A percentile compares a stretch with the other conserved stretches of the same genome.
Conservation (phyloP, 2,113 vertebrate species). For the Plecturocebus donacophilus region DNA sequence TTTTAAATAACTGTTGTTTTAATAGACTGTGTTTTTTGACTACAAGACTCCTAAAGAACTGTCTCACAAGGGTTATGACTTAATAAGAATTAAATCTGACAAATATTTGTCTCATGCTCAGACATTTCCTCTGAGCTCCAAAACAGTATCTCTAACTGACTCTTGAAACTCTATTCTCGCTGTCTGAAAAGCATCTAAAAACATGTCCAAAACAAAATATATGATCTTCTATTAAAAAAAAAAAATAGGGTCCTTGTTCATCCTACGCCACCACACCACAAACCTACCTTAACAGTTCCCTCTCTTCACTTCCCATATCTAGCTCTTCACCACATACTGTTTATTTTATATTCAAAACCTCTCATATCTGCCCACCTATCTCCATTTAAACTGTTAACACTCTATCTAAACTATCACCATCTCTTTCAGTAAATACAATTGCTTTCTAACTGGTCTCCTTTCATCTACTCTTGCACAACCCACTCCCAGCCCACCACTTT, state of each 20-base stretch:
- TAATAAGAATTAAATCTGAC: constrained; percentile 20
- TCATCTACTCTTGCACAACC: not conserved
- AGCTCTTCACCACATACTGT: not conserved
- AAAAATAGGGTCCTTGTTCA: not conserved
- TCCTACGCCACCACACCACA: not conserved
- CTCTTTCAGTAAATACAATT: constrained; percentile 17
- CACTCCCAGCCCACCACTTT: not conserved
- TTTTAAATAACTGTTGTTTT: constrained; percentile 26
- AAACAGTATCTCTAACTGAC: not conserved
- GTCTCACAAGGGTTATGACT: not conserved
- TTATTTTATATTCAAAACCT: not conserved
- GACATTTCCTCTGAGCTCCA: not conserved
- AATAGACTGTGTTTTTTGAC: not conserved
- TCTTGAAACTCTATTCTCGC: not conserved
- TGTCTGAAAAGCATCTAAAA: constrained; percentile 31
- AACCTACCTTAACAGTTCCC: not conserved
- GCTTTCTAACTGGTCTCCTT: constrained; percentile 17
- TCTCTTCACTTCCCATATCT: not conserved
- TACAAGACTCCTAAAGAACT: not conserved
- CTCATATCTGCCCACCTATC: not conserved
- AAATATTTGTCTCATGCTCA: not conserved
- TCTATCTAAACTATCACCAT: not conserved
- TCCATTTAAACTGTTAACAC: not conserved
- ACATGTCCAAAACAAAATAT: not conserved
- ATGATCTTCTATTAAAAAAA: not conserved